Base-by-base conservation (phyloP, 2,888 invertebrate species). In the Cyrtodaria siliqua region DNA sequence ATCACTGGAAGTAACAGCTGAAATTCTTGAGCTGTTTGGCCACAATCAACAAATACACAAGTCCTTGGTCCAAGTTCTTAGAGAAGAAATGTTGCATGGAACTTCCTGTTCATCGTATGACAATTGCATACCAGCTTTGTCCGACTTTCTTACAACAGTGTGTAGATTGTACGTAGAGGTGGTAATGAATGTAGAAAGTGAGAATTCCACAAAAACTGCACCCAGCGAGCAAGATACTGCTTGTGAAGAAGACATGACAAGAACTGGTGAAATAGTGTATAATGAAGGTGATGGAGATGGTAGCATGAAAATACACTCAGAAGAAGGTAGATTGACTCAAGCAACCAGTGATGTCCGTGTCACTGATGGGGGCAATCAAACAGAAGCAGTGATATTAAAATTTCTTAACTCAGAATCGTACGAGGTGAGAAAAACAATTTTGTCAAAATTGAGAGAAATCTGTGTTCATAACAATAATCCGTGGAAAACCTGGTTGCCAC, bases 61-160 rank as follows among this genome's bases (percentile, higher is more conserved):
- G 2, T 44, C 20, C n/a, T 33, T 77, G n/a, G 38, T 42, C 9
- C 26, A 56, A 26, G 38, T 68, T 24, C 16, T 72, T 20, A 0
- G 26, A 9, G 26, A 49, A n/a, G 80, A 80, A 60, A 53, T 69
- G 52, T 14, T 23, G 2, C 59, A 61, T 18, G n/a, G 57, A 4
- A 47, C 66, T 2, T 47, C 24, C 4, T 12, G 44, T 14, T 27
- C 53, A n/a, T 44, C n/a, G 3, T 80, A 79, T 53, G 47, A 56
- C 8, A 27, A 53, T 14, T 73, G 73, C 62, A 74, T 55, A 4
- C 85, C 87, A 38, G 83, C 79, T n/a, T 80, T 86, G 29, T 62
- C 80, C 1, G 80, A 86, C 29, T 86, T 83, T 62, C 56, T 77
- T 24, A 68, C 67, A 18, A 75, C 78, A 9, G 56, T 87, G 4